Evolutionary conservation across 1,140 invertebrate species (phyloP).

Genomic region (Archivesica marissinica): DNA sequence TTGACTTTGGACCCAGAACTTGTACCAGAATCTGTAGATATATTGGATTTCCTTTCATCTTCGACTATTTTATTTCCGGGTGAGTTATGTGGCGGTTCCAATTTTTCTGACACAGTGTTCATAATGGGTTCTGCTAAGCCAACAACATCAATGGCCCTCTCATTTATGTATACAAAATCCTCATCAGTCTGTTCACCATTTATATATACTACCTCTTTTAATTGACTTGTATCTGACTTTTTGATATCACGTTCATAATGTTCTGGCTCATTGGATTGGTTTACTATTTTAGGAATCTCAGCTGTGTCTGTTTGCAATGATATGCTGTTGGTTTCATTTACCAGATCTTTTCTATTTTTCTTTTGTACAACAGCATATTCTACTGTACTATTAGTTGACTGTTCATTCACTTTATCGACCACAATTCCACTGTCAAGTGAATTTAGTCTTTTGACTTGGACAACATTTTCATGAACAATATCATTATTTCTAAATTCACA

Average conservation of each 20-base stretch:
- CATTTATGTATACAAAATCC: slow-evolving; percentile 58
- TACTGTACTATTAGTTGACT: neutral
- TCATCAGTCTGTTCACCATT: slow-evolving; percentile 50
- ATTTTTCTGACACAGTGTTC: neutral
- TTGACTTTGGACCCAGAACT: slow-evolving; percentile 22
- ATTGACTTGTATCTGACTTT: neutral
- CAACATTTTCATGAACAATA: neutral
- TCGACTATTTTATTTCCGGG: neutral
- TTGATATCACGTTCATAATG: neutral
- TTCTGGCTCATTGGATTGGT: neutral
- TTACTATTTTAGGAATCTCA: neutral
- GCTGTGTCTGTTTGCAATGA: neutral
- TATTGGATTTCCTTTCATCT: slow-evolving; percentile 28
- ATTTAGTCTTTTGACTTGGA: neutral
- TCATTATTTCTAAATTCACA: neutral
- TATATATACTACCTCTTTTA: slow-evolving; percentile 25
- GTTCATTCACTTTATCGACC: slow-evolving; percentile 29
- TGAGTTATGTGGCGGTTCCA: neutral
- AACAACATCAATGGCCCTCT: slow-evolving; percentile 38
- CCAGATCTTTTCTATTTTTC: slow-evolving; percentile 4
- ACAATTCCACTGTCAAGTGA: slow-evolving; percentile 54
- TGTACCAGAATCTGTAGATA: slow-evolving; percentile 38
- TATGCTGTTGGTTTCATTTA: neutral
- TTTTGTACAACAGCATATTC: slow-evolving; percentile 59
- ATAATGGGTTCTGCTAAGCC: slow-evolving; percentile 1